phyloP scores from a whole-genome alignment of 2,888 invertebrate genomes.

The Torymus texanus region DNA sequence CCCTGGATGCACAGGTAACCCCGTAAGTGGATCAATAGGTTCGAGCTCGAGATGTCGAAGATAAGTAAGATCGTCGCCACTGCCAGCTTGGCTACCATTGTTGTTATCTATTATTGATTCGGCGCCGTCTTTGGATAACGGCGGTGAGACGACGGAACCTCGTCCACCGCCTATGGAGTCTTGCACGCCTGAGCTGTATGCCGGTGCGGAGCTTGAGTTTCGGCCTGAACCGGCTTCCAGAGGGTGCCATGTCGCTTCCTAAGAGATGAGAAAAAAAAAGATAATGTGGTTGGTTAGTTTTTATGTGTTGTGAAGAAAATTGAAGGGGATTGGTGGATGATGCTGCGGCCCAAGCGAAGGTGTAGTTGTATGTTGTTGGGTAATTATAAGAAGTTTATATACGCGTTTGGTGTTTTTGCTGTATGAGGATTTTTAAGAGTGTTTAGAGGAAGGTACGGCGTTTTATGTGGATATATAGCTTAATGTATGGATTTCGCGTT shows the following conservation, averaged over 20 bases:
- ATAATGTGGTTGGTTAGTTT: no score
- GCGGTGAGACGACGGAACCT: slow-evolving; percentile 52
- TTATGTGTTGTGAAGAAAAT: no score
- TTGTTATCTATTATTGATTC: slow-evolving; percentile 69
- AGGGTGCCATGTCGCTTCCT: slow-evolving; percentile 75
- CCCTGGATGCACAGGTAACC: slow-evolving; percentile 74
- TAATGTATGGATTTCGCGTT: no score
- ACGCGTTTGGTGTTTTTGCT: no score
- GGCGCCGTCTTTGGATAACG: slow-evolving; percentile 51
- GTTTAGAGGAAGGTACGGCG: no score
- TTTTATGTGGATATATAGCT: no score
- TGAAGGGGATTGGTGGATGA: no score
- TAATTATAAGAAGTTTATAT: no score
- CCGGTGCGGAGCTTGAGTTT: slow-evolving; percentile 71
- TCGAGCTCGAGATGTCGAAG: slow-evolving; percentile 86
- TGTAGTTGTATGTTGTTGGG: no score
- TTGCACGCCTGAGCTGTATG: slow-evolving; percentile 64
- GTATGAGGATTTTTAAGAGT: no score
- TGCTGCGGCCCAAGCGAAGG: no score
- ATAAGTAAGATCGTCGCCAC: slow-evolving; percentile 74
- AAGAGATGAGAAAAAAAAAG: slow-evolving; percentile 1
- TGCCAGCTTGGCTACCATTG: slow-evolving; percentile 62
- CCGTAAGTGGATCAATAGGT: slow-evolving; percentile 82
- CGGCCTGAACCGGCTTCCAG: slow-evolving; percentile 73
- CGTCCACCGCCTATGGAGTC: slow-evolving; percentile 55